These are phyloP conservation scores for Cercocebus atys DNA, from an alignment of 2,113 vertebrate species.

Conservation along the genomic window DNA sequence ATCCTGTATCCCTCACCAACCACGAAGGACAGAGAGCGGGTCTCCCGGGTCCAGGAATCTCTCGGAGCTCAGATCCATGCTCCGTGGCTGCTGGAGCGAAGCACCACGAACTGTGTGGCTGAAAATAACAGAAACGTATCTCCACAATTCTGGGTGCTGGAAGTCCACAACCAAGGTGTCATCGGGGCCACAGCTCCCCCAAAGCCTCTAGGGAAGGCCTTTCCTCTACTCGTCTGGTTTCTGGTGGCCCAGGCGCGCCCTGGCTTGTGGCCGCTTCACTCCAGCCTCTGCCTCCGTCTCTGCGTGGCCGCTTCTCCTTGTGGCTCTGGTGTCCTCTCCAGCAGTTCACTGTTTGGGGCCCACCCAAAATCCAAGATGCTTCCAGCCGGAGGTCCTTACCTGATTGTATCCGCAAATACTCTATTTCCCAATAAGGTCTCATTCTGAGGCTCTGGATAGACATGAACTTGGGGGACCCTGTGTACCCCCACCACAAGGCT, in stretches of 20 bases:
- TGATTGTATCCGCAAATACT: not conserved
- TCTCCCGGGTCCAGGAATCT: accelerated
- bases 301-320: accelerated
- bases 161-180: not conserved
- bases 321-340: not conserved
- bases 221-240: no score
- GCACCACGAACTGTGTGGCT: not conserved
- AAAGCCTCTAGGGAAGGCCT: no score
- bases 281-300: accelerated
- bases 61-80: accelerated
- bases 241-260: accelerated
- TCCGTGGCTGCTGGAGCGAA: no score
- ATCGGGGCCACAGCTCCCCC: not conserved
- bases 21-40: accelerated
- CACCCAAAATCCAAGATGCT: not conserved
- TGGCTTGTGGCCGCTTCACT: accelerated
- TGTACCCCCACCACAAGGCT: not conserved
- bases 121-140: not conserved
- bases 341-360: not conserved
- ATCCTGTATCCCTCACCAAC: not conserved
- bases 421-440: not conserved
- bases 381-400: not conserved
- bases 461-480: not conserved
- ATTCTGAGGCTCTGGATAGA: not conserved
- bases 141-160: not conserved